Evolutionary conservation across 1,140 invertebrate species (phyloP), one percentile per base, ranked within the genome.

Genomic region (Frieseomelitta varia): DNA sequence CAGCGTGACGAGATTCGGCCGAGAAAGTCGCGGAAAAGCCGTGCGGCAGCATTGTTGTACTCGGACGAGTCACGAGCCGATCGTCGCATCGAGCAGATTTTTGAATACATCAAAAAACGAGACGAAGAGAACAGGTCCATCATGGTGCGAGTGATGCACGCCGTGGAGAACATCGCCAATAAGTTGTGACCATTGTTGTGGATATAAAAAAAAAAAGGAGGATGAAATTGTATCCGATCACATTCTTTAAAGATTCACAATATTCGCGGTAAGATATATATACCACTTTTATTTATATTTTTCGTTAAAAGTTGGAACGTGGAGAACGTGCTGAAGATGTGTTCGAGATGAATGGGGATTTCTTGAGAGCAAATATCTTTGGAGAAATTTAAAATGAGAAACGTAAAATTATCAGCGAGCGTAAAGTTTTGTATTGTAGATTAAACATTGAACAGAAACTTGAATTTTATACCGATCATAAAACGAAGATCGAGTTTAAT

Each of bases 91-190:
- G 89, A 86, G 58, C 88, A 92, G 81, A 90, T 92, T 68, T 71
- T 92, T 27, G 88, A 91, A 27, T 92, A 92, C 76, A 87, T 88
- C 1, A 92, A 90, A 79, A 72, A 74, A 61, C 73, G 92, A 8
- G 92, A 92, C 67, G 91, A 91, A 73, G 91, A 92, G 77, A 91
- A 92, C 68, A 84, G 89, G 75, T 76, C 73, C 17, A 90, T 92
- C 68, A 90, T 92, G 82, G 39, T 89, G 53, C 85, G 90, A 76
- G 88, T 92, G 81, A 85, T 92, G 39, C 84, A 90, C 47, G 90
- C 91, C 19, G 86, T 92, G 58, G 91, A 92, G 47, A 90, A 81
- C 21, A 92, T 92, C 17, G 90, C 90, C 65, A 85, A 86, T 10
- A 91, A 91, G 75, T 73, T 89, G 12, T 85, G 67, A 84, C 8